Evolutionary conservation across 2,888 invertebrate species (phyloP).

Genomic region (Lumbricus terrestris): DNA sequence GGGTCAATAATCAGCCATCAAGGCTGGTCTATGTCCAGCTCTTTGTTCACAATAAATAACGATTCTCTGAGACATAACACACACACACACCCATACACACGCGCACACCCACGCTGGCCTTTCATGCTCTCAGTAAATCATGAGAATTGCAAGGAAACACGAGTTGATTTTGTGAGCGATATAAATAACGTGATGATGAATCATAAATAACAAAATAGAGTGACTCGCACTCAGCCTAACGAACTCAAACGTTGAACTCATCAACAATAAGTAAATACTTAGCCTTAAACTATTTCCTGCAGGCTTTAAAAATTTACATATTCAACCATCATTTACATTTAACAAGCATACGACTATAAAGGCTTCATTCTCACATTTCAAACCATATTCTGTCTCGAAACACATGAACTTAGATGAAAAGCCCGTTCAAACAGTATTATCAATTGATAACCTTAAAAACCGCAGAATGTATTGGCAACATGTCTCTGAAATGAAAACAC

Average conservation of each 20-base stretch:
- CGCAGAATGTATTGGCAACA: too few species aligned
- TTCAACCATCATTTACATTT: too few species aligned
- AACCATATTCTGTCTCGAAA: too few species aligned
- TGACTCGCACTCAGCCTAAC: background rate
- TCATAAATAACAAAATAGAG: background rate
- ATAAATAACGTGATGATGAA: background rate
- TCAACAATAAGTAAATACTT: background rate
- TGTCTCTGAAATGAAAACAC: background rate
- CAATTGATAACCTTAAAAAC: too few species aligned
- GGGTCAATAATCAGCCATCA: background rate
- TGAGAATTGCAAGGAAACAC: background rate
- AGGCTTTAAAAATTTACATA: too few species aligned
- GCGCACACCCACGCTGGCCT: too few species aligned
- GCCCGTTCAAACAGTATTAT: too few species aligned
- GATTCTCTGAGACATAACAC: background rate
- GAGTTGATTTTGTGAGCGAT: background rate
- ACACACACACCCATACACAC: background rate
- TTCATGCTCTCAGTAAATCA: background rate
- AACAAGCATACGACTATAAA: too few species aligned
- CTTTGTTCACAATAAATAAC: background rate
- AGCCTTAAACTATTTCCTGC: too few species aligned
- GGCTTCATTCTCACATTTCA: too few species aligned
- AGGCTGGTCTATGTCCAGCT: too few species aligned
- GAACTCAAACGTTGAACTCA: background rate
- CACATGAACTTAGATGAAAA: too few species aligned